Conservation (phyloP, 2,797 vertebrate species). For the Anguilla megastoma region DNA sequence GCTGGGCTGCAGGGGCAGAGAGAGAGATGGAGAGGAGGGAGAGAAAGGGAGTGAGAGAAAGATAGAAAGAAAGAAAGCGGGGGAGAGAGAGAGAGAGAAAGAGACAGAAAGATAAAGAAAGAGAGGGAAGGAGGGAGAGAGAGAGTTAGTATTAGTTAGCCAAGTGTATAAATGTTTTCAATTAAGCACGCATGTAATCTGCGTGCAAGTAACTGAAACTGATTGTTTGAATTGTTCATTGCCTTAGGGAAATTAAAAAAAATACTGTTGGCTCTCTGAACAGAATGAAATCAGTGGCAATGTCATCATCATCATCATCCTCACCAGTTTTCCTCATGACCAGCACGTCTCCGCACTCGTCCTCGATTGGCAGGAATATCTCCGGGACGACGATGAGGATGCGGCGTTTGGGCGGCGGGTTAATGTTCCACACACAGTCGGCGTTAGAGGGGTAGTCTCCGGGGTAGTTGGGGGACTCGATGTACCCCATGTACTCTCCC, state of each 20-base stretch:
- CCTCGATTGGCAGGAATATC: slow-evolving; percentile 96
- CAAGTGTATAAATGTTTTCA: too few species aligned
- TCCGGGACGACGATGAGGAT: slow-evolving; percentile 96
- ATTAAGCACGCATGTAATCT: too few species aligned
- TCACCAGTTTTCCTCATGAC: slow-evolving; percentile 97
- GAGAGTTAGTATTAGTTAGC: neutral
- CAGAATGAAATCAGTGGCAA: neutral
- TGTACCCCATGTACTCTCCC: slow-evolving; percentile 92
- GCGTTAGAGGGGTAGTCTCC: slow-evolving; percentile 95
- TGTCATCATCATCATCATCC: slow-evolving; percentile 29
- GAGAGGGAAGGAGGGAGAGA: neutral
- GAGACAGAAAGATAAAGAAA: neutral
- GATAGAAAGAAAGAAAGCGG: neutral
- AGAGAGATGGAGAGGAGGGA: too few species aligned
- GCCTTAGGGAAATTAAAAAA: too few species aligned
- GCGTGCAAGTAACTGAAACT: too few species aligned
- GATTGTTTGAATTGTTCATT: too few species aligned
- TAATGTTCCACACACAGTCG: slow-evolving; percentile 94
- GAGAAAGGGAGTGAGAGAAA: too few species aligned
- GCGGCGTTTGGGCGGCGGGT: slow-evolving; percentile 89
- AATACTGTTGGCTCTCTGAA: too few species aligned
- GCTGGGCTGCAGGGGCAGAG: slow-evolving; percentile 72
- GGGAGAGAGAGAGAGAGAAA: too few species aligned
- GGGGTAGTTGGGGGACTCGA: slow-evolving; percentile 96
- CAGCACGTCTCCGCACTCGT: slow-evolving; percentile 92